Conservation (phyloP, 2,888 invertebrate genomes). For the Epiblema foenella region DNA sequence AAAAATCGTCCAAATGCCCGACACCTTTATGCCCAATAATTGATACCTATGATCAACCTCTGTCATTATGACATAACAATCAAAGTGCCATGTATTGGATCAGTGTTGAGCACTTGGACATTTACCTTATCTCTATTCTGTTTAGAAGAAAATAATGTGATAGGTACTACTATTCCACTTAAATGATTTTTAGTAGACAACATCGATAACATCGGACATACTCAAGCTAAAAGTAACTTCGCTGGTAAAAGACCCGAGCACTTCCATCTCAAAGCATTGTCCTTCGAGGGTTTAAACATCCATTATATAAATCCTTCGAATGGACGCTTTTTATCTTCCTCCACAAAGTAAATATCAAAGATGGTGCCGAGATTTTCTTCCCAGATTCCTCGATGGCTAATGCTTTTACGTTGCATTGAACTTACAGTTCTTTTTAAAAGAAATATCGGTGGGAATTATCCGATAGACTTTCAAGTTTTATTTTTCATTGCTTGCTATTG, state of each 20-base stretch:
- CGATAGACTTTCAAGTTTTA: constrained; percentile 28
- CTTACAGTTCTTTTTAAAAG: constrained; percentile 30
- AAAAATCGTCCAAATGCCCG: too few species aligned
- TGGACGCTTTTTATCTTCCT: constrained; percentile 67
- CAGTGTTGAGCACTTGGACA: too few species aligned
- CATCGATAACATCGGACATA: not conserved
- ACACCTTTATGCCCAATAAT: too few species aligned
- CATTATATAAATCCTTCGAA: constrained; percentile 63
- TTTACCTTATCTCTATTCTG: too few species aligned
- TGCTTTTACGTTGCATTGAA: constrained; percentile 41
- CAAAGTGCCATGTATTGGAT: too few species aligned
- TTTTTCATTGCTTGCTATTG: constrained; percentile 28
- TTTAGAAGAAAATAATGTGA: not conserved
- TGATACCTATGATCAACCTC: too few species aligned
- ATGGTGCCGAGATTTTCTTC: constrained; percentile 46
- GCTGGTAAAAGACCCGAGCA: constrained; percentile 13
- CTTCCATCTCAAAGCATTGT: constrained; percentile 48
- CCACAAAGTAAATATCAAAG: constrained; percentile 63
- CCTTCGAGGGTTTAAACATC: constrained; percentile 59
- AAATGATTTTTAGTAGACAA: not conserved
- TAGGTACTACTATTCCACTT: not conserved
- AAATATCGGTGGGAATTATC: constrained; percentile 36
- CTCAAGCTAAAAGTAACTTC: not conserved
- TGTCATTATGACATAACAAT: too few species aligned
- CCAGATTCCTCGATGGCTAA: constrained; percentile 38